phyloP scores from a whole-genome alignment of 2,888 invertebrate genomes.

The Dolichomitus sp. region DNA sequence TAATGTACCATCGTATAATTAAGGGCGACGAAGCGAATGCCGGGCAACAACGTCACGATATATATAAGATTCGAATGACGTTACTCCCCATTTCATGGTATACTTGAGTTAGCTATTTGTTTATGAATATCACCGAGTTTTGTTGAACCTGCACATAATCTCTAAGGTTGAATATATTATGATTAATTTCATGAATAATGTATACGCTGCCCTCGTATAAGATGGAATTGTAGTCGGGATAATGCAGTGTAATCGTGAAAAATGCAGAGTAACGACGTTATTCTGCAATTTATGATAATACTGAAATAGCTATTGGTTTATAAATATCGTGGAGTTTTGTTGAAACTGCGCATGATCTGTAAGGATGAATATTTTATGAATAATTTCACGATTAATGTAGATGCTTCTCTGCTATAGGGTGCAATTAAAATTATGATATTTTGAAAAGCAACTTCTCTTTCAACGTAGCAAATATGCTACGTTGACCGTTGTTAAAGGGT shows the following conservation, averaged over 20 bases:
- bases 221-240: no score
- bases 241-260: no score
- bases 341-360: not conserved
- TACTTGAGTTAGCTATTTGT: not conserved
- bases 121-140: not conserved
- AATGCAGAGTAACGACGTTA: no score
- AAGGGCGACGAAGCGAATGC: not conserved
- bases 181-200: not conserved
- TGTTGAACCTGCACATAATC: not conserved
- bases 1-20: constrained; percentile 14
- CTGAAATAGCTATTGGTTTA: not conserved
- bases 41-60: not conserved
- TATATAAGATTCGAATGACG: not conserved
- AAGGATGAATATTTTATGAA: not conserved
- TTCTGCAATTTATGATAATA: not conserved
- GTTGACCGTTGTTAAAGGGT: no score
- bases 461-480: no score
- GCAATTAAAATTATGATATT: not conserved
- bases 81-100: not conserved
- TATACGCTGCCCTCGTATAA: no score
- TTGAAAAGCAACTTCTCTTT: no score
- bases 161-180: not conserved
- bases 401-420: not conserved
- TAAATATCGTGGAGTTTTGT: not conserved
- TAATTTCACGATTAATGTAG: not conserved